Percentiles rank a stretch among this genome's conserved stretches.
Evolutionary conservation across 2,888 invertebrate species (phyloP).

Genomic region (Scaptomyza caliginosa): DNA sequence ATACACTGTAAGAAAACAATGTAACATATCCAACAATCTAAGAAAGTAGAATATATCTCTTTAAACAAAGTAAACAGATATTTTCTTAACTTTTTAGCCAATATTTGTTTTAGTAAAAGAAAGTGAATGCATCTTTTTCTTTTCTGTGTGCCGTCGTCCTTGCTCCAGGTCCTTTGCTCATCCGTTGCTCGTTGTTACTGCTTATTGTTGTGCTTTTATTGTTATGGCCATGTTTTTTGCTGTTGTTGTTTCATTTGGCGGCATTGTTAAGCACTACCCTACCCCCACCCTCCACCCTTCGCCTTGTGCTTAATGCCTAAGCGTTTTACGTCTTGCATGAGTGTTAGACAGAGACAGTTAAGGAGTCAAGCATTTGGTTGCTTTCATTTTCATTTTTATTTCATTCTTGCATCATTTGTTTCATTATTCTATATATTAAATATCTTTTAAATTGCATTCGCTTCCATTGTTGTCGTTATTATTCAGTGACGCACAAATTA

Average conservation of each 20-base stretch:
- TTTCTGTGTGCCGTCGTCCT: neutral
- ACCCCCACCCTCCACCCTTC: neutral
- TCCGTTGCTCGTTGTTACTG: conserved; percentile 68
- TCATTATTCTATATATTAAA: too few relatives aligned
- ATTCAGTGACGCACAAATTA: conserved; percentile 46
- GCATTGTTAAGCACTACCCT: conserved; percentile 60
- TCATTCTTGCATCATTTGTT: conserved; percentile 28
- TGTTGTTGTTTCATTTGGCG: conserved; percentile 71
- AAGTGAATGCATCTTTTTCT: too few relatives aligned
- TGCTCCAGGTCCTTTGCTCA: conserved; percentile 41
- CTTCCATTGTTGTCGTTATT: conserved; percentile 8
- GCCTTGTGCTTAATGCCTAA: conserved; percentile 63
- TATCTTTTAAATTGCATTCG: conserved; percentile 2
- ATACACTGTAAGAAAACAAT: neutral
- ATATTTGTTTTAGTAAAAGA: too few relatives aligned
- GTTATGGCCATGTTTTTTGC: conserved; percentile 73
- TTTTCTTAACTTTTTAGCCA: too few relatives aligned
- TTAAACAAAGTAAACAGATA: too few relatives aligned
- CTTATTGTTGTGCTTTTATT: conserved; percentile 77
- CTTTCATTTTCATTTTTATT: neutral
- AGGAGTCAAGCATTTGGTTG: conserved; percentile 9
- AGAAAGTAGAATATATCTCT: too few relatives aligned
- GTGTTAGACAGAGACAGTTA: conserved; percentile 26
- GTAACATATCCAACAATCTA: too few relatives aligned
- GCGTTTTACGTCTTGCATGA: conserved; percentile 74